These are phyloP conservation scores for Amaurobius ferox DNA, from an alignment of 2,888 invertebrate species.

Conservation along the genomic window DNA sequence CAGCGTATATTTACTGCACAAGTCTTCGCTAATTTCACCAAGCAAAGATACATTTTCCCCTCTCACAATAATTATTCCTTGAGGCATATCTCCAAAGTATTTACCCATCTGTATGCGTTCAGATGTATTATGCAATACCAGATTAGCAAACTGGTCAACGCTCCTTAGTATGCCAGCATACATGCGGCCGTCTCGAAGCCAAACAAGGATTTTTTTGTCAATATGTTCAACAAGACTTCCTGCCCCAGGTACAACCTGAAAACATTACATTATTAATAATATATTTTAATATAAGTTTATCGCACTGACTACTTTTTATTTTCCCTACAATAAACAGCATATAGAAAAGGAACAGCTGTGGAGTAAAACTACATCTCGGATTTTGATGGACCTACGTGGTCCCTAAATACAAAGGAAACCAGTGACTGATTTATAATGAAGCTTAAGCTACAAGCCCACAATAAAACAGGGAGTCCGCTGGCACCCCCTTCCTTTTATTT, in stretches of 20 bases:
- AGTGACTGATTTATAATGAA: too few species aligned
- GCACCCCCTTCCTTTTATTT: too few species aligned
- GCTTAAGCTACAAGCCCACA: too few species aligned
- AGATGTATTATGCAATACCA: constrained; percentile 22
- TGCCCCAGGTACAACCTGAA: constrained; percentile 50
- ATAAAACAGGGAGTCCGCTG: too few species aligned
- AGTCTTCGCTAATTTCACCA: constrained; percentile 15
- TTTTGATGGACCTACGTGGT: too few species aligned
- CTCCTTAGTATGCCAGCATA: constrained; percentile 33
- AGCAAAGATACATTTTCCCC: constrained; percentile 56
- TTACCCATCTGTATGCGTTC: constrained; percentile 22
- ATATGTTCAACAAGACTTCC: constrained; percentile 36
- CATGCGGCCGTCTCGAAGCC: constrained; percentile 49
- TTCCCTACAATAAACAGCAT: too few species aligned
- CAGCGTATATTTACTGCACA: neutral
- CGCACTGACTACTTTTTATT: too few species aligned
- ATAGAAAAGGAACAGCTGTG: too few species aligned
- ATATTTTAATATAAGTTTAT: too few species aligned
- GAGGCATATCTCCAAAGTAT: constrained; percentile 32
- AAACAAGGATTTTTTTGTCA: constrained; percentile 47
- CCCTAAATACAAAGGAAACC: too few species aligned
- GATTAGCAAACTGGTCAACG: constrained; percentile 54
- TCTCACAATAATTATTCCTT: constrained; percentile 41
- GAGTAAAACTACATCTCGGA: too few species aligned
- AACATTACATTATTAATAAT: too few species aligned